Conservation (phyloP, 2,888 invertebrate genomes). For the Trichacis sp. region DNA sequence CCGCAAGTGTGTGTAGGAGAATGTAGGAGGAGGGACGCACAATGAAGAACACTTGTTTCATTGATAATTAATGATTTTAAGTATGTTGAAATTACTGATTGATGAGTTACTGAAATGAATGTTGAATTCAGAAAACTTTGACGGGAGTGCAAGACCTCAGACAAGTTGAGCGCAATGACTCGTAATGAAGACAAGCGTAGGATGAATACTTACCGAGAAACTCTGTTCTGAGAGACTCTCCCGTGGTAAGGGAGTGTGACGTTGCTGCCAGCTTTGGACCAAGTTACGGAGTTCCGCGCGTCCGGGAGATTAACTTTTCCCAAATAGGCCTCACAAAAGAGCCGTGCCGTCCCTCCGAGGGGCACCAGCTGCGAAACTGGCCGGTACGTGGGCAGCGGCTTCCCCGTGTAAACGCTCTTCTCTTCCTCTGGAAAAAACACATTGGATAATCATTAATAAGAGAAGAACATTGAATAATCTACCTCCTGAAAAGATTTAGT, state of each 20-base stretch:
- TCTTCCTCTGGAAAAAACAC: slow-evolving; percentile 74
- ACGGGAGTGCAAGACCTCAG: too few relatives aligned
- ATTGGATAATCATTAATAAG: too few relatives aligned
- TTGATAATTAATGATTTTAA: too few relatives aligned
- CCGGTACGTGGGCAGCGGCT: slow-evolving; percentile 73
- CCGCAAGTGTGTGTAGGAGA: too few relatives aligned
- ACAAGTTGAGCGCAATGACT: not conserved
- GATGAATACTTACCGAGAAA: slow-evolving; percentile 43
- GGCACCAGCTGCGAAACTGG: slow-evolving; percentile 76
- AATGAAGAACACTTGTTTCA: too few relatives aligned
- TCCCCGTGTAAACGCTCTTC: slow-evolving; percentile 66
- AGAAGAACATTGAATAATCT: too few relatives aligned
- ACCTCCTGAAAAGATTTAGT: too few relatives aligned
- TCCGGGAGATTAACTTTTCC: slow-evolving; percentile 82
- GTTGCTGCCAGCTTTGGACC: slow-evolving; percentile 76
- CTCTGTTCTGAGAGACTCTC: slow-evolving; percentile 47
- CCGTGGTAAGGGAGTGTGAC: slow-evolving; percentile 65
- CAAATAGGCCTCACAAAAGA: slow-evolving; percentile 84
- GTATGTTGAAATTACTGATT: too few relatives aligned
- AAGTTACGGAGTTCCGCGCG: slow-evolving; percentile 78
- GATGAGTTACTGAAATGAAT: too few relatives aligned
- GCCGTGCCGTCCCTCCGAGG: slow-evolving; percentile 74
- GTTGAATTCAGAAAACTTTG: too few relatives aligned
- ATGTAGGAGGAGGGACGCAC: too few relatives aligned
- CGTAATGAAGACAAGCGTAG: slow-evolving; percentile 10